A percentile compares a stretch with the other conserved stretches of the same genome.
phyloP scores from a whole-genome alignment of 2,797 vertebrate species.

The Typhlichthys subterraneus region DNA sequence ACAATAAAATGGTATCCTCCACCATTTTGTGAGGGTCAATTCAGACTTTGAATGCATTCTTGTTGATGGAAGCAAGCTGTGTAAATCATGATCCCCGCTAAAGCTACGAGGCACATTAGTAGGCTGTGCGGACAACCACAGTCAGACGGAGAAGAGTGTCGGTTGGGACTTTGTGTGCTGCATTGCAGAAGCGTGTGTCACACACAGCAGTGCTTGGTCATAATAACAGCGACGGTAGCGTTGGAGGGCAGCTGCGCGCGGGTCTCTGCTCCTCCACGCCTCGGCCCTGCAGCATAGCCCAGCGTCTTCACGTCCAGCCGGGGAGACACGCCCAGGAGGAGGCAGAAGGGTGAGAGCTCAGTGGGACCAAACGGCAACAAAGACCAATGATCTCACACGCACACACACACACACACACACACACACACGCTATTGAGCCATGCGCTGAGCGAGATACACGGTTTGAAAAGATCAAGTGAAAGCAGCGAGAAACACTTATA shows the following conservation, averaged over 20 bases:
- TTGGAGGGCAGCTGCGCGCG: constrained; percentile 50
- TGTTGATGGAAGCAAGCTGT: constrained; percentile 1
- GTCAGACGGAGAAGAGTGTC: constrained; percentile 35
- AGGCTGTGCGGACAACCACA: constrained; percentile 20
- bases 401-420: neutral
- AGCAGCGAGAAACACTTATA: too few species aligned
- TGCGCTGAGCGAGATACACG: too few species aligned
- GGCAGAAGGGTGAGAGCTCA: too few species aligned
- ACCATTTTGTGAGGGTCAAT: neutral
- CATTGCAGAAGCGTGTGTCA: constrained; percentile 70
- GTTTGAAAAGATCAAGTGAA: too few species aligned
- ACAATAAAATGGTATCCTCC: neutral
- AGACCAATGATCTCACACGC: neutral
- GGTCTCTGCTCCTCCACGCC: constrained; percentile 51
- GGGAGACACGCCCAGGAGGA: constrained; percentile 14
- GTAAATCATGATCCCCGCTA: neutral
- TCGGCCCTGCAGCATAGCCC: constrained; percentile 62
- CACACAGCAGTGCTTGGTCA: constrained; percentile 76
- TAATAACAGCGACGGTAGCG: constrained; percentile 61
- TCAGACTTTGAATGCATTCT: neutral
- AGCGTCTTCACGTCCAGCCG: constrained; percentile 71
- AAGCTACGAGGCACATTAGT: constrained; percentile 25
- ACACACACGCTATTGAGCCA: neutral
- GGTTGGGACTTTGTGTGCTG: constrained; percentile 24
- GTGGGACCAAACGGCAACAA: too few species aligned